Percentiles rank a stretch among this genome's conserved stretches.
Evolutionary conservation across 1,140 invertebrate genomes (phyloP).

Genomic region (Aricia agestis): DNA sequence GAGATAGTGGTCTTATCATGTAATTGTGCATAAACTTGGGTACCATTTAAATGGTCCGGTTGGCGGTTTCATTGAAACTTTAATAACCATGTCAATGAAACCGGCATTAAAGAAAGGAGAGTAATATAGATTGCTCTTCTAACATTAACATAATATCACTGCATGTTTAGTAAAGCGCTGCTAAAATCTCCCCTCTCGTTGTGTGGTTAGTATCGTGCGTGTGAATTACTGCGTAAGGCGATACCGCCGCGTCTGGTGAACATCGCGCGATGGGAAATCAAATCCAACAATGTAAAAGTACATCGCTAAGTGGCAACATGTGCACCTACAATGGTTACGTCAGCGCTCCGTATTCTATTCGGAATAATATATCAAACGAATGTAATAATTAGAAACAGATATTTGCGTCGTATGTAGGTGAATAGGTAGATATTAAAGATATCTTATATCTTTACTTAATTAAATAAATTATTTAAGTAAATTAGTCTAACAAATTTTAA

Average conservation of each 20-base stretch:
- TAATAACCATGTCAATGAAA: too few species aligned
- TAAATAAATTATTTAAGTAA: too few species aligned
- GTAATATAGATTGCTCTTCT: too few species aligned
- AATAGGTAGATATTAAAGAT: too few species aligned
- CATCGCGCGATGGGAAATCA: conserved; percentile 58
- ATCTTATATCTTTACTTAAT: too few species aligned
- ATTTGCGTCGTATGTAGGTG: neutral
- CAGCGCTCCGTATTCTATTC: conserved; percentile 22
- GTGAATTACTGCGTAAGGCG: conserved; percentile 63
- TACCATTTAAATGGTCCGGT: too few species aligned
- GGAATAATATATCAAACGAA: conserved; percentile 10
- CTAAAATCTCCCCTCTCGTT: neutral
- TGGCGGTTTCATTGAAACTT: too few species aligned
- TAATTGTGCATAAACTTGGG: too few species aligned
- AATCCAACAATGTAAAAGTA: conserved; percentile 51
- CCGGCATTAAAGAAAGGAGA: too few species aligned
- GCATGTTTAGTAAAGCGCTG: conserved; percentile 38
- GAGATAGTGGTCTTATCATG: too few species aligned
- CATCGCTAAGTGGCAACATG: conserved; percentile 53
- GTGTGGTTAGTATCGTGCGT: conserved; percentile 35
- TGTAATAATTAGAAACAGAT: neutral
- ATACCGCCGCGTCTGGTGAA: conserved; percentile 62
- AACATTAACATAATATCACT: neutral
- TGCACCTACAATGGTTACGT: conserved; percentile 48
- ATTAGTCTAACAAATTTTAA: too few species aligned